Evolutionary conservation across 2,888 invertebrate genomes (phyloP).

Genomic region (Eurytoma californica): DNA sequence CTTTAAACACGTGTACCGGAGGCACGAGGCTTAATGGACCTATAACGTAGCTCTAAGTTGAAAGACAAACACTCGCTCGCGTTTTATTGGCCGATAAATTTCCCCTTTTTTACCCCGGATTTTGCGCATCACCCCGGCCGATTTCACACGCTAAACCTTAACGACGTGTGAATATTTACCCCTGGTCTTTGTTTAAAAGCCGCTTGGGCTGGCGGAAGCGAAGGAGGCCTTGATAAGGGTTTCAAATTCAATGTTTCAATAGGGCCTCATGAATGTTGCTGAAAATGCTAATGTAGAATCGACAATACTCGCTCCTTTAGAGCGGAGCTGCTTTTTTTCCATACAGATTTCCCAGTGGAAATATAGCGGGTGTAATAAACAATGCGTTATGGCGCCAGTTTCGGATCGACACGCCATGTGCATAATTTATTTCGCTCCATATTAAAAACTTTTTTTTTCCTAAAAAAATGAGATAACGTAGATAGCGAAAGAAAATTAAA

Average conservation of each 20-base stretch:
- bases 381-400: neutral
- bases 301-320: neutral
- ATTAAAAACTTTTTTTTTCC: too few species aligned
- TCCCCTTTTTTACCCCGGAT: neutral
- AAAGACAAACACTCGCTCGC: neutral
- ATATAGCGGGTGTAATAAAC: conserved; percentile 8
- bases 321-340: neutral
- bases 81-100: conserved; percentile 20
- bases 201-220: neutral
- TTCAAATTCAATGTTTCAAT: neutral
- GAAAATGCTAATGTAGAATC: neutral
- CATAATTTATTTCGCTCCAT: too few species aligned
- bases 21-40: neutral
- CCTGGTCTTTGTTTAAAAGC: neutral
- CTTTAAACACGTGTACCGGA: neutral
- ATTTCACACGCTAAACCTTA: conserved; percentile 3
- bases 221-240: neutral
- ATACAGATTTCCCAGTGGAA: conserved; percentile 23
- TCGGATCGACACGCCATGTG: neutral
- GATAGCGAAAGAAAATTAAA: too few species aligned
- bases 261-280: neutral
- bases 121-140: neutral
- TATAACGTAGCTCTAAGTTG: neutral
- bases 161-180: neutral
- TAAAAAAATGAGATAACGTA: too few species aligned